Evolutionary conservation across 2,797 vertebrate genomes (phyloP).

Genomic region (Tamandua tetradactyla): DNA sequence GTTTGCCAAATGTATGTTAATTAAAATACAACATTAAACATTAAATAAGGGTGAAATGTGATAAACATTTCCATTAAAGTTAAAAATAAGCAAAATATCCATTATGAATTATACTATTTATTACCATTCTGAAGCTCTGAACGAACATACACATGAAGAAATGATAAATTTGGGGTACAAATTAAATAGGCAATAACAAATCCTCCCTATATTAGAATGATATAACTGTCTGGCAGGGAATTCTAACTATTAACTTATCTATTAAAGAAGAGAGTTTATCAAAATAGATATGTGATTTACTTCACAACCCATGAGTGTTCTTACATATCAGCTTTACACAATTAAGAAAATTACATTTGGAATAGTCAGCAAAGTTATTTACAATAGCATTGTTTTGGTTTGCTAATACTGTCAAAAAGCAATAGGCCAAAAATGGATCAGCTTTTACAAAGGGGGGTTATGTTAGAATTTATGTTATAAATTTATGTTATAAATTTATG

Average conservation of each 20-base stretch:
- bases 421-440: too few species aligned
- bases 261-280: not conserved
- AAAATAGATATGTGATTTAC: not conserved
- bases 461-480: too few species aligned
- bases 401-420: too few species aligned
- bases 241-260: not conserved
- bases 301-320: not conserved
- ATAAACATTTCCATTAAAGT: not conserved
- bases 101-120: not conserved
- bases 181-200: not conserved
- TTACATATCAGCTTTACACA: not conserved
- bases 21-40: not conserved
- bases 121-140: not conserved
- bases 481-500: too few species aligned
- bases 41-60: not conserved
- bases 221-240: not conserved
- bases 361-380: not conserved
- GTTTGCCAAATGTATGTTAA: too few species aligned
- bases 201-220: not conserved
- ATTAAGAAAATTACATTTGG: not conserved
- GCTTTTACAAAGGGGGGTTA: too few species aligned
- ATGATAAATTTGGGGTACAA: not conserved
- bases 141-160: not conserved
- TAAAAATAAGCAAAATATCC: not conserved
- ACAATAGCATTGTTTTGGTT: too few species aligned